Percentiles rank a stretch among this genome's conserved stretches.
These are phyloP conservation scores for Formica exsecta DNA, from an alignment of 1,140 invertebrate genomes.

Conservation along the genomic window DNA sequence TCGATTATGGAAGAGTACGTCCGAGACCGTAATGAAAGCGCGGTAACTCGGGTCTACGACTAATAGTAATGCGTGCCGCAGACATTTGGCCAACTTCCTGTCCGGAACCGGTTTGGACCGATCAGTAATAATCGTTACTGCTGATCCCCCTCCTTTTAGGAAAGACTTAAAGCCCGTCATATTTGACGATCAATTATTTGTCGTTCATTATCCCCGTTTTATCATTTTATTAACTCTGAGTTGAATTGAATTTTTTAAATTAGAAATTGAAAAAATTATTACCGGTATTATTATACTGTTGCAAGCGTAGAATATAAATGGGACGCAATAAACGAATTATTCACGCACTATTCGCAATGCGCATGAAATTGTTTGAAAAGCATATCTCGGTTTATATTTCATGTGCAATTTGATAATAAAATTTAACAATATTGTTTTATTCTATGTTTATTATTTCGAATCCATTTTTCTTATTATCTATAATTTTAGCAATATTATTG, in stretches of 20 bases:
- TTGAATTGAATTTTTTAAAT: constrained; percentile 22
- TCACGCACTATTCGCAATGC: not conserved
- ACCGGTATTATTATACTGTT: constrained; percentile 18
- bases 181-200: not conserved
- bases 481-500: not conserved
- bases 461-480: not conserved
- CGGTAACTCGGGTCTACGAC: constrained; percentile 74
- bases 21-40: constrained; percentile 55
- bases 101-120: constrained; percentile 68
- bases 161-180: constrained; percentile 76
- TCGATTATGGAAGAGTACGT: constrained; percentile 71
- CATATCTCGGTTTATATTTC: not conserved
- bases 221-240: constrained; percentile 33
- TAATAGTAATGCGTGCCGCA: constrained; percentile 73
- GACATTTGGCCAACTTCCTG: constrained; percentile 80
- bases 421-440: not conserved
- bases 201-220: constrained; percentile 24
- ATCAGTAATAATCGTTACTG: constrained; percentile 81
- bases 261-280: constrained; percentile 26
- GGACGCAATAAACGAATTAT: constrained; percentile 21
- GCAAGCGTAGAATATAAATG: not conserved
- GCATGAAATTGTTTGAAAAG: constrained; percentile 1
- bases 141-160: constrained; percentile 72
- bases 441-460: not conserved
- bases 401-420: not conserved